These are phyloP conservation scores for Actinia equina DNA, from an alignment of 64 coral and sea anemone species.

Conservation along the genomic window DNA sequence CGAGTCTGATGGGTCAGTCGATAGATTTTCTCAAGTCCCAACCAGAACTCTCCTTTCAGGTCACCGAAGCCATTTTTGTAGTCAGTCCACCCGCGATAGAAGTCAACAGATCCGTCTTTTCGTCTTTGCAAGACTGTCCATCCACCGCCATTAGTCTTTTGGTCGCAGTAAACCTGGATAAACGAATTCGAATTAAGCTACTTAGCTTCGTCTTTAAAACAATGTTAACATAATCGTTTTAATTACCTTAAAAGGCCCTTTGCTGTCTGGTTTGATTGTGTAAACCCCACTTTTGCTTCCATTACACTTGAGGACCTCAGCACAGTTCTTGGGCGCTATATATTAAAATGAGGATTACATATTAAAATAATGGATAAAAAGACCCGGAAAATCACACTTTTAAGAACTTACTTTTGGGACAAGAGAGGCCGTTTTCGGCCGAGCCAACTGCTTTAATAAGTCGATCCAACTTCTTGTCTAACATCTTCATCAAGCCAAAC, in stretches of 20 bases:
- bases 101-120: slow-evolving; percentile 25
- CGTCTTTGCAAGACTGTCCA: slow-evolving; percentile 40
- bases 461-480: not conserved
- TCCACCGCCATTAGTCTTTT: slow-evolving; percentile 38
- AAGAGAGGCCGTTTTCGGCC: not conserved
- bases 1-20: slow-evolving; percentile 12
- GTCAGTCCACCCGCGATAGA: slow-evolving; percentile 17
- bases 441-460: not conserved
- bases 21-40: slow-evolving; percentile 27
- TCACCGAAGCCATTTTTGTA: slow-evolving; percentile 39
- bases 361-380: not conserved
- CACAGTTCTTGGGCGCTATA: not conserved
- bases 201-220: not conserved
- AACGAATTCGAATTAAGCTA: not conserved
- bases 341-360: not conserved
- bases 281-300: not conserved
- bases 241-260: not conserved
- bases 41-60: slow-evolving; percentile 19
- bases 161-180: slow-evolving; percentile 34
- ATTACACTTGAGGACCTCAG: not conserved
- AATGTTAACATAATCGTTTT: not conserved
- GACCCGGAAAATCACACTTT: not conserved
- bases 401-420: not conserved
- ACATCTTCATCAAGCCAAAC: not conserved
- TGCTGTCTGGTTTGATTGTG: slow-evolving; percentile 4